Evolutionary conservation across 1,140 invertebrate species (phyloP).

Genomic region (Uloborus diversus): DNA sequence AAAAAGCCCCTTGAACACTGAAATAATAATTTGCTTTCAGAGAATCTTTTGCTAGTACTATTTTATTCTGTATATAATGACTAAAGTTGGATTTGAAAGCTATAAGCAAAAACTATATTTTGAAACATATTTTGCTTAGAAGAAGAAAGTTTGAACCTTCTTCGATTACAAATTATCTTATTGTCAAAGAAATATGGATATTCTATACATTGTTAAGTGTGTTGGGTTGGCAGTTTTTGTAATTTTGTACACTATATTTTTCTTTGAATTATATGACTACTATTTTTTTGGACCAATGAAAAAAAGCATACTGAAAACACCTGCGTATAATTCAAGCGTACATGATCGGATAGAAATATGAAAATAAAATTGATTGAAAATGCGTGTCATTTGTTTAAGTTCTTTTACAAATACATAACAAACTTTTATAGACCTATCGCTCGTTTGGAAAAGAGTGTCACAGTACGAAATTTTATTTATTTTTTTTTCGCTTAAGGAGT

Average conservation of each 20-base stretch:
- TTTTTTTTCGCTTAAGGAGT: no score
- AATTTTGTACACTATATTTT: slow-evolving; percentile 43
- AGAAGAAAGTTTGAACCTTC: no score
- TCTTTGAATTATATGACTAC: slow-evolving; percentile 43
- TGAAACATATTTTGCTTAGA: background rate
- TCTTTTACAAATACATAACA: no score
- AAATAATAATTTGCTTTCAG: background rate
- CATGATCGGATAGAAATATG: no score
- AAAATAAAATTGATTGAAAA: no score
- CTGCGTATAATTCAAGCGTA: background rate
- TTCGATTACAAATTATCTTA: background rate
- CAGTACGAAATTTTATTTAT: no score
- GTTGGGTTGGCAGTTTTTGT: slow-evolving; percentile 22
- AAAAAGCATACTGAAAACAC: background rate
- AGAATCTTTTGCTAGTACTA: background rate
- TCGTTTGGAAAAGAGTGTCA: no score
- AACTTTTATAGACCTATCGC: no score
- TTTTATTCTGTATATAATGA: background rate
- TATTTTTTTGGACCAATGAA: slow-evolving; percentile 36
- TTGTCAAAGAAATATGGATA: slow-evolving; percentile 29
- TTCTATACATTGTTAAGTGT: slow-evolving; percentile 22
- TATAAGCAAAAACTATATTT: background rate
- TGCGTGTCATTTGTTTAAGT: no score
- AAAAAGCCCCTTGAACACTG: background rate
- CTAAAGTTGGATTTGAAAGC: background rate